These are phyloP conservation scores for Synergus laeviventris DNA, from an alignment of 2,888 invertebrate species.

Conservation along the genomic window DNA sequence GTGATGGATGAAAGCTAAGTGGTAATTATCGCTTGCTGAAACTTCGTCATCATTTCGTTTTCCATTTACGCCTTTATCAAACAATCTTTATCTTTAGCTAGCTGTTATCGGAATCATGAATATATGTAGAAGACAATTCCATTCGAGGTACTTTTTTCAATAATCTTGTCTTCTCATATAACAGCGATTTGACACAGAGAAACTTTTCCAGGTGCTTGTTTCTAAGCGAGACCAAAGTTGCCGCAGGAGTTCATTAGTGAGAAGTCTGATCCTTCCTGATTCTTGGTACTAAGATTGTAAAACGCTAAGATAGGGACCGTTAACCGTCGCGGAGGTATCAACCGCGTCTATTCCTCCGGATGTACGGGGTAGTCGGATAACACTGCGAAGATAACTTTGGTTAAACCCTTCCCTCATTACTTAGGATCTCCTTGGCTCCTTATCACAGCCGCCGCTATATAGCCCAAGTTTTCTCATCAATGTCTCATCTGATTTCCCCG, in stretches of 20 bases:
- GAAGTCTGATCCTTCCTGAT: constrained; percentile 29
- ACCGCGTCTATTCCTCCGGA: constrained; percentile 5
- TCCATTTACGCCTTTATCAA: neutral
- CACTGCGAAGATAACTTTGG: constrained; percentile 31
- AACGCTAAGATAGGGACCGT: constrained; percentile 22
- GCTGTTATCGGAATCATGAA: neutral
- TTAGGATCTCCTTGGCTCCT: constrained; percentile 21
- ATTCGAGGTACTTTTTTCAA: neutral
- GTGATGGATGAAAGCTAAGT: neutral
- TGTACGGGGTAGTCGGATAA: constrained; percentile 21
- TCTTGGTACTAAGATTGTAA: constrained; percentile 29
- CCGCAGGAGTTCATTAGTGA: constrained; percentile 10
- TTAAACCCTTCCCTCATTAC: constrained; percentile 31
- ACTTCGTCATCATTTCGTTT: neutral
- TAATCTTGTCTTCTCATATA: neutral
- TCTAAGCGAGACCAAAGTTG: constrained; percentile 2
- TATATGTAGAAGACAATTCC: neutral
- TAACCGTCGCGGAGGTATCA: constrained; percentile 28
- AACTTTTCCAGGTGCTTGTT: constrained; percentile 14
- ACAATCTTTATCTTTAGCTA: neutral
- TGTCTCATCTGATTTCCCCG: constrained; percentile 64
- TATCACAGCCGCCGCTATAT: constrained; percentile 19
- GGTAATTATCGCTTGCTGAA: constrained; percentile 20
- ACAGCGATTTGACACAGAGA: neutral
- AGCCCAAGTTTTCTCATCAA: constrained; percentile 71